Evolutionary conservation across 1,140 invertebrate genomes (phyloP).

Genomic region (Tyrophagus putrescentiae): DNA sequence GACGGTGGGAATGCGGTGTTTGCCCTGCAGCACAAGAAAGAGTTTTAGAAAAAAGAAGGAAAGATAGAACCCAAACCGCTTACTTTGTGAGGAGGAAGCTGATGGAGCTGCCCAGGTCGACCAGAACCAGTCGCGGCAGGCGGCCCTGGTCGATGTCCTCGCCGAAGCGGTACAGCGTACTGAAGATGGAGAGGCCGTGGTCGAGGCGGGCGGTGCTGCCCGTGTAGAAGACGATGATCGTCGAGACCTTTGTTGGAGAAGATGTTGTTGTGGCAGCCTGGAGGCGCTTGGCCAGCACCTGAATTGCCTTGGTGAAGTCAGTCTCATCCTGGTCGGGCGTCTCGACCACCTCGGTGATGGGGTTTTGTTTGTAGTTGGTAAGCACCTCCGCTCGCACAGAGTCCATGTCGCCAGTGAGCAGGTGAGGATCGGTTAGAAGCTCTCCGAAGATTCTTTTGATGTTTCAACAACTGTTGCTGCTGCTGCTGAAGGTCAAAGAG

Average conservation of each 20-base stretch:
- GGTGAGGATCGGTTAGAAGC: neutral
- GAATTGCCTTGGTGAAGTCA: slow-evolving; percentile 4
- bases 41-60: slow-evolving; percentile 7
- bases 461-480: too few species aligned
- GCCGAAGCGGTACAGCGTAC: neutral
- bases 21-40: neutral
- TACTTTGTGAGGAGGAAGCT: neutral
- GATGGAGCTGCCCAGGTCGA: slow-evolving; percentile 4
- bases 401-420: slow-evolving; percentile 2
- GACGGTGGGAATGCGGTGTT: neutral
- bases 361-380: neutral
- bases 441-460: neutral
- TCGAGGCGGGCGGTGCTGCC: neutral
- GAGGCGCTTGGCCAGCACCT: too few species aligned
- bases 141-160: slow-evolving; percentile 2
- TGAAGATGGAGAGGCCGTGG: slow-evolving; percentile 6
- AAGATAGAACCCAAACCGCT: too few species aligned
- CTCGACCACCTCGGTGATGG: neutral
- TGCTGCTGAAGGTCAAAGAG: neutral
- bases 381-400: neutral
- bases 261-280: too few species aligned
- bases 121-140: neutral
- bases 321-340: slow-evolving; percentile 9
- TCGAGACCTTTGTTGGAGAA: too few species aligned
- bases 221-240: neutral